These are phyloP conservation scores for human (Homo sapiens) DNA, from an alignment of 2,113 vertebrate species.

Conservation along the genomic window GRCh38 chr12:102464001-102464500, in stretches of 20 bases:
- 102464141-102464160: neutral
- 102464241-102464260: neutral
- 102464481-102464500: neutral
- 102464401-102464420: neutral
- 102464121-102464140: neutral
- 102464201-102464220: neutral
- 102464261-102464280: neutral
- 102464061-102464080: neutral
- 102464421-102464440: slow-evolving; percentile 36
- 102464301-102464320: neutral
- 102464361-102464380: neutral
- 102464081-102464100: neutral
- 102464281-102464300: neutral
- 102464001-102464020: neutral
- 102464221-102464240: neutral
- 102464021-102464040: neutral
- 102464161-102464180: neutral
- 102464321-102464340: neutral
- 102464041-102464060: neutral
- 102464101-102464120: neutral
- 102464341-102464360: neutral
- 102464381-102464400: neutral
- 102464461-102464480: neutral
- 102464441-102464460: neutral
- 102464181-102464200: neutral